Evolutionary conservation across 1,140 invertebrate species (phyloP), one percentile per base, ranked within the genome.

Genomic region (Cardiocondyla obscurior): DNA sequence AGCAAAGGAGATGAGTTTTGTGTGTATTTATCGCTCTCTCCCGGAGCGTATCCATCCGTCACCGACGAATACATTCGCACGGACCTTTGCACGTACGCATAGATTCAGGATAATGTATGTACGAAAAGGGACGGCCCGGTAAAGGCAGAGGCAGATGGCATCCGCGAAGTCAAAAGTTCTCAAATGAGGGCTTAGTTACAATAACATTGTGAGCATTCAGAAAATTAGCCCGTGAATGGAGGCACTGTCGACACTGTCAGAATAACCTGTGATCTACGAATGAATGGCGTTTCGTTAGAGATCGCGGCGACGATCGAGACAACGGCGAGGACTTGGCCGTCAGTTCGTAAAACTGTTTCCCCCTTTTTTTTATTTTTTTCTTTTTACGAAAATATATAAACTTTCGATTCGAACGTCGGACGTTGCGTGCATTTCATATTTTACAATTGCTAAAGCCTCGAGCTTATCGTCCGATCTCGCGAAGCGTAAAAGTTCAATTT

Each of bases 101-200:
- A 39, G 16, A 73, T 62, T 25, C 58, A 55, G 51, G 53, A 83
- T 74, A 58, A 77, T 57, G 14, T 67, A 69, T 65, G 22, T 19
- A 77, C 49, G 62, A 28, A 79, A 65, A 76, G 89, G 82, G 84
- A 85, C 58, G 53, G 76, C 77, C 67, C 77, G 72, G 83, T 81
- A 82, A 83, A 86, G 53, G 84, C 58, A 83, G 76, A 81, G 89
- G 86, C 91, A 92, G 92, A 93, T 93, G 92, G 89, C 83, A 83
- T 69, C 76, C 77, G 87, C 85, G 81, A 90, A 93, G 92, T 93
- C 92, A 93, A 93, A 92, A 91, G 90, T 91, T 90, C 84, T 87
- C 85, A 82, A 93, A 92, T 90, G 90, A 92, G 87, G 90, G 90
- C 84, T 88, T 87, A 64, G 81, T 88, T 91, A 85, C 81, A 89